phyloP scores from a whole-genome alignment of 2,797 vertebrate species.

The Nasua narica region DNA sequence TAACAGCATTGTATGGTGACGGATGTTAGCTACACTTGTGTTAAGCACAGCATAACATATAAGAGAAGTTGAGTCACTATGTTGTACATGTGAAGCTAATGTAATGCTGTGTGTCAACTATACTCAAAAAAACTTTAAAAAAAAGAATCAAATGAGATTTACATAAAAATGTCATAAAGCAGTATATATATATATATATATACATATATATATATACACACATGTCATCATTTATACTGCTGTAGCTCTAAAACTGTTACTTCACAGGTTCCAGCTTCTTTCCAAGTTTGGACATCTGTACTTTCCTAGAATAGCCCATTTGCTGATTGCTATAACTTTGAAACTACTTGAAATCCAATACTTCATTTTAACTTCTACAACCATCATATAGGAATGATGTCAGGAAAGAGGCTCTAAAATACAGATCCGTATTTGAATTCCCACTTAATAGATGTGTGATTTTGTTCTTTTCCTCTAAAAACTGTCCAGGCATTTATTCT shows the following conservation, averaged over 20 bases:
- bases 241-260: not conserved
- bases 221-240: not conserved
- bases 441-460: not conserved
- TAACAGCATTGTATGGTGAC: not conserved
- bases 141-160: not conserved
- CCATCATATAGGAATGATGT: not conserved
- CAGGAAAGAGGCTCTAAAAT: not conserved
- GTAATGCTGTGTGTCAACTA: not conserved
- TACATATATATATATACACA: not conserved
- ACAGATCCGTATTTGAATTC: not conserved
- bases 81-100: not conserved
- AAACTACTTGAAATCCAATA: not conserved
- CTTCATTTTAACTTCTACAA: not conserved
- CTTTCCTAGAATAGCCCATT: constrained; percentile 16
- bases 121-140: not conserved
- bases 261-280: not conserved
- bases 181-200: not conserved
- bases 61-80: not conserved
- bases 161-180: not conserved
- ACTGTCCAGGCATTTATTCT: not conserved
- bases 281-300: not conserved
- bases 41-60: not conserved
- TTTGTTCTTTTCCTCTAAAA: not conserved
- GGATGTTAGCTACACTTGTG: not conserved
- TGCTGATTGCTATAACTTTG: constrained; percentile 12